Evolutionary conservation across 92 coral and sea anemone species (phyloP), one percentile per base, ranked within the genome.

Genomic region (Heliopora coerulea): DNA sequence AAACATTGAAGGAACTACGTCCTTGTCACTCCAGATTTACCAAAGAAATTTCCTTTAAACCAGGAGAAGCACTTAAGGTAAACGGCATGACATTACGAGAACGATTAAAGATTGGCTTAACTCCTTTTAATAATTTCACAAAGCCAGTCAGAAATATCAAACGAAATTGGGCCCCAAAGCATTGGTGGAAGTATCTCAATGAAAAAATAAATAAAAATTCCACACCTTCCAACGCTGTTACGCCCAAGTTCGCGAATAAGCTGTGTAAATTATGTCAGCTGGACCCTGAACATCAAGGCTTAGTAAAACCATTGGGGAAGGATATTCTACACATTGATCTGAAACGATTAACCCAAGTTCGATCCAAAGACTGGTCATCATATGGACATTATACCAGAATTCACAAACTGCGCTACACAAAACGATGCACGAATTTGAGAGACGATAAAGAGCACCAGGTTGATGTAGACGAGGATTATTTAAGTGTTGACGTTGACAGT

Each of bases 151-250:
- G 5, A 52, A 58, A 8, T 57, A 35, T 30, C 14, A 13, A 0
- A n/a, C 33, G 21, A 67, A 56, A 29, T 3, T 46, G 52, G 61
- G 61, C 74, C 28, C 62, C 77, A 13, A 52, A 33, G 37, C 58
- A 70, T 25, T 70, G 77, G 77, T 70, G 77, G 77, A 54, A 70
- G 5, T 70, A 70, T 20, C 62, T 70, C 8, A 70, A 70, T 49
- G 28, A 70, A 27, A 54, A 54, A 54, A 34, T 70, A 24, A 59
- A 33, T 13, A 54, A 70, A 54, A 52, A 70, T 17, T 29, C 26
- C 19, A 29, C 41, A 26, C 40, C 63, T 11, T 44, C 27, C 26
- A 31, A 29, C 77, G 39, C 1, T 1, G 48, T 18, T 54, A 29
- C 11, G 30, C 18, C 30, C 8, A 40, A 62, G n/a, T n/a, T n/a